Conservation (phyloP, 2,888 invertebrate species). For the Galeruca laticollis region DNA sequence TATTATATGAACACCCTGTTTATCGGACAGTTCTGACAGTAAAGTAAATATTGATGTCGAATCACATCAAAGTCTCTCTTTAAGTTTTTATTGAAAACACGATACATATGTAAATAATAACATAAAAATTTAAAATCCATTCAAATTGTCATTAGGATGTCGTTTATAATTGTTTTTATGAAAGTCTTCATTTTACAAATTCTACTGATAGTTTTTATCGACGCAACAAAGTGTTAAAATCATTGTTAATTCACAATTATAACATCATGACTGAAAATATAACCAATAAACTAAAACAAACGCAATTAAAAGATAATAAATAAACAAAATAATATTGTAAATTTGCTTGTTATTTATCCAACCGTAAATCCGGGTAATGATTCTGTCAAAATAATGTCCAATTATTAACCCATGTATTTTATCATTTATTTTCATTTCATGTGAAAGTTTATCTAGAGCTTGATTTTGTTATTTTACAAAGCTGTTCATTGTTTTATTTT, state of each 20-base stretch:
- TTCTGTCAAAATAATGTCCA: constrained; percentile 24
- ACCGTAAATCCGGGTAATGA: constrained; percentile 25
- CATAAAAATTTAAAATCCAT: not conserved
- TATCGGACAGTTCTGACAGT: not conserved
- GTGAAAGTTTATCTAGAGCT: not conserved
- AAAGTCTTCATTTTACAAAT: not conserved
- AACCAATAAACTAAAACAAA: constrained; percentile 20
- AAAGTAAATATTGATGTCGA: not conserved
- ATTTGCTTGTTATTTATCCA: constrained; percentile 14
- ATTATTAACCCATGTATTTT: constrained; percentile 12
- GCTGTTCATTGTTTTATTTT: not conserved
- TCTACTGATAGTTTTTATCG: not conserved
- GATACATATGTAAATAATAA: too few species aligned
- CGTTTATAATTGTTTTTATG: not conserved
- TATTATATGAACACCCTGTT: too few species aligned
- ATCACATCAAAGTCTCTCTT: too few species aligned
- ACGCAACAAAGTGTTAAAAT: constrained; percentile 12
- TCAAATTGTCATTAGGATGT: not conserved
- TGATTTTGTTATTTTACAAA: not conserved
- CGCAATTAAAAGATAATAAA: constrained; percentile 32
- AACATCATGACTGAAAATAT: constrained; percentile 7
- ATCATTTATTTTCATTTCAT: constrained; percentile 16
- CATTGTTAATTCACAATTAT: constrained; percentile 12
- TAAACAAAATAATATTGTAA: constrained; percentile 26
- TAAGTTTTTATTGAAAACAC: too few species aligned